Base-by-base conservation (phyloP, 2,888 invertebrate species). In the Cerceris ruficornis region DNA sequence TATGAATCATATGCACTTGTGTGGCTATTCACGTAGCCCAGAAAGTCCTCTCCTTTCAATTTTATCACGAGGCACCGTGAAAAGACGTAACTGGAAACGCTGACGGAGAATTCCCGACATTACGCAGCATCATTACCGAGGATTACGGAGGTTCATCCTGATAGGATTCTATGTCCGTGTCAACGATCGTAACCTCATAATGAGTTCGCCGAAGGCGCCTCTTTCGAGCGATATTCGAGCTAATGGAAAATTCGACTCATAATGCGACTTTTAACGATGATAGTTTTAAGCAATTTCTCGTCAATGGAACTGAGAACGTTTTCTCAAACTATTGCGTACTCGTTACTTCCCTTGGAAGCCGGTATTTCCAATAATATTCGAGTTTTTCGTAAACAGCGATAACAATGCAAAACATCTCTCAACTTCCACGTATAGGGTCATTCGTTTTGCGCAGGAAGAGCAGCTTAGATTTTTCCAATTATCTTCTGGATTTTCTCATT, bases 41-140 rank as follows among this genome's bases (percentile, higher is more conserved):
- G 13, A 14, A 17, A 15, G 58, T 55, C 64, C 55, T 43, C 49
- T 55, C 46, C 28, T 62, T 9, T 17, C n/a, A 43, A 42, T 46
- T 13, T 54, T 61, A 54, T 50, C 39, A 43, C 8, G 6, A 8
- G 39, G 14, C 46, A 41, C 14, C 6, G 54, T n/a, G 59, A 60
- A 11, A 5, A 54, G 67, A 77, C 69, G 54, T 39, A 43, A 59
- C 50, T 55, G 41, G 17, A 17, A 42, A 64, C 57, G 60, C 28
- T 41, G 55, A 67, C 64, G 65, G 41, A 55, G 59, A 28, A 81
- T 74, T 66, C 72, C 55, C 77, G 78, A 80, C 81, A 80, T 84
- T 83, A 77, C 82, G 80, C 85, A 78, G 84, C 86, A 85, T 88
- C 81, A 75, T 83, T 71, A 59, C 57, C 70, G 50, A 59, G 60